Conservation (phyloP, 2,888 invertebrate species). For the Stenichneumon culpator region DNA sequence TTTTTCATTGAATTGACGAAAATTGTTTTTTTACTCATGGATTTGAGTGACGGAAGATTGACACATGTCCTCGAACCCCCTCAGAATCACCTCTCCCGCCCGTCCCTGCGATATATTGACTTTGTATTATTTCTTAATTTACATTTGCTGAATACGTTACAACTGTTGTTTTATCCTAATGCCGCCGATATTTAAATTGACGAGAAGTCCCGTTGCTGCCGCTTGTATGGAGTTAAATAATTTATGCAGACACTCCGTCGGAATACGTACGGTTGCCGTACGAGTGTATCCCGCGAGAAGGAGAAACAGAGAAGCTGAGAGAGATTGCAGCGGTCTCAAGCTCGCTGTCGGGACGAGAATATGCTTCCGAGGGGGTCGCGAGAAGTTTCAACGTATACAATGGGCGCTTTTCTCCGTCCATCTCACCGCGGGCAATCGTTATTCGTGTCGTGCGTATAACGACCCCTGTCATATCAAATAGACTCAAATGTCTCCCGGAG, state of each 20-base stretch:
- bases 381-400: constrained; percentile 29
- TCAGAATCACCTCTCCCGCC: too few species aligned
- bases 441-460: constrained; percentile 32
- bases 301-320: too few species aligned
- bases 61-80: constrained; percentile 3
- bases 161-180: constrained; percentile 53
- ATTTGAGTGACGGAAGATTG: background rate
- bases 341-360: background rate
- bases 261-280: background rate
- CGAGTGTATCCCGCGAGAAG: background rate
- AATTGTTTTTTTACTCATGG: too few species aligned
- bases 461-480: constrained; percentile 49
- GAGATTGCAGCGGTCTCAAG: too few species aligned
- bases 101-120: background rate
- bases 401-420: constrained; percentile 21
- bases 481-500: constrained; percentile 10
- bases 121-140: constrained; percentile 51
- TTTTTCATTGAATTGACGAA: too few species aligned
- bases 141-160: constrained; percentile 49
- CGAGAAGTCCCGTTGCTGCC: background rate
- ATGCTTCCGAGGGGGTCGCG: background rate
- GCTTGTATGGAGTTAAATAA: constrained; percentile 30
- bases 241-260: constrained; percentile 1
- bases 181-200: constrained; percentile 26
- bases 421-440: constrained; percentile 41